Conservation (phyloP, 2,797 vertebrate genomes). For the Eulemur rubriventer region DNA sequence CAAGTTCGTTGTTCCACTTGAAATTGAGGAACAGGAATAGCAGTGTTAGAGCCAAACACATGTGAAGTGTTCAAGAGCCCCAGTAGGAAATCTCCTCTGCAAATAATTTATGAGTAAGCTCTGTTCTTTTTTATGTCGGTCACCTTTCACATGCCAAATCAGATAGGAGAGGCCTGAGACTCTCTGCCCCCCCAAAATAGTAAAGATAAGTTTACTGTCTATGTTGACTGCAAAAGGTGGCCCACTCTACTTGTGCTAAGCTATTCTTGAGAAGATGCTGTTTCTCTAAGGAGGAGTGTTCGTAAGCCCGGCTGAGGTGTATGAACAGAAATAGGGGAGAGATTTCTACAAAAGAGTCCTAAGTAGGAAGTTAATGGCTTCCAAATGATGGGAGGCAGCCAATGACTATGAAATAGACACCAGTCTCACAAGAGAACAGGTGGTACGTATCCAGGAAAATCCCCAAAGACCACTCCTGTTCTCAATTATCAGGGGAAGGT, state of each 20-base stretch:
- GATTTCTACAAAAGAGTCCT: constrained; percentile 69
- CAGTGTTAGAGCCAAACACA: constrained; percentile 46
- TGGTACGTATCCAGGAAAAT: constrained; percentile 75
- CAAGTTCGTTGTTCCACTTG: constrained; percentile 70
- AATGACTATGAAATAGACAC: constrained; percentile 71
- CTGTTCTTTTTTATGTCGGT: background rate
- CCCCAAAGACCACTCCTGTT: constrained; percentile 73
- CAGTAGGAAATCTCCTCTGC: constrained; percentile 37
- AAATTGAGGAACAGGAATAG: background rate
- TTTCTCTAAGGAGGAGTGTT: rapidly evolving
- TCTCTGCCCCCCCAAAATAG: background rate
- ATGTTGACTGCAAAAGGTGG: background rate
- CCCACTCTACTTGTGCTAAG: background rate
- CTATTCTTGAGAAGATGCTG: background rate
- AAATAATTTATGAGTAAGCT: background rate
- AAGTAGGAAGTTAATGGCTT: constrained; percentile 79
- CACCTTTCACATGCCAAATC: background rate
- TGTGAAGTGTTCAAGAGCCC: constrained; percentile 53
- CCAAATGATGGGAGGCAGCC: constrained; percentile 76
- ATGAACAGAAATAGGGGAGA: background rate
- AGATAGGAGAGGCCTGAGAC: background rate
- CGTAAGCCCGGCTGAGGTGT: rapidly evolving
- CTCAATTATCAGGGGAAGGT: constrained; percentile 79
- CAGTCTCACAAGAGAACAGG: constrained; percentile 66
- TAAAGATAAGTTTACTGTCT: background rate